Evolutionary conservation across 2,797 vertebrate species (phyloP).

Genomic region (Masticophis lateralis): DNA sequence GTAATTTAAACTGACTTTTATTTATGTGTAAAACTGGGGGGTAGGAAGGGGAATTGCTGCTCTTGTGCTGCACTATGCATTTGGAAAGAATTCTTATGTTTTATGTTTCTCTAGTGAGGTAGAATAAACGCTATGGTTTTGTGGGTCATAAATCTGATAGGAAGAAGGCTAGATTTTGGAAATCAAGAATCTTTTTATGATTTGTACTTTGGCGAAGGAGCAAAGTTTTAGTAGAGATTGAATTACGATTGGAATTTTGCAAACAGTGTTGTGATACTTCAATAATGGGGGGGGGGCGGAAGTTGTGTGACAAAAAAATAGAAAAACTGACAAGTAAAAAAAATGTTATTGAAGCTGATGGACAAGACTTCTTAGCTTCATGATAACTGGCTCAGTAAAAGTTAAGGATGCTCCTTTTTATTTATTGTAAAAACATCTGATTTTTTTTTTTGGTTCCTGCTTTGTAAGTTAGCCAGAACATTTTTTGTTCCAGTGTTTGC

Average conservation of each 20-base stretch:
- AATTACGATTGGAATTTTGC: not conserved
- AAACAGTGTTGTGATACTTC: not conserved
- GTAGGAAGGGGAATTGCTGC: not conserved
- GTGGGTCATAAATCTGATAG: not conserved
- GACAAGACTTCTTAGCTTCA: not conserved
- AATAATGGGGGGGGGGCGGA: not conserved
- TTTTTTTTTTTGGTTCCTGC: too few relatives aligned
- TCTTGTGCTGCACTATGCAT: not conserved
- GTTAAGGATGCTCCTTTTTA: not conserved
- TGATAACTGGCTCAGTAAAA: not conserved
- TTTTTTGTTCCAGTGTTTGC: not conserved
- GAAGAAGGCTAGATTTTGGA: not conserved
- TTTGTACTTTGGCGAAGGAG: not conserved
- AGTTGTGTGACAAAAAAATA: not conserved
- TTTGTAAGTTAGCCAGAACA: not conserved
- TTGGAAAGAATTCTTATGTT: not conserved
- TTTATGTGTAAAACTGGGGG: constrained; percentile 1
- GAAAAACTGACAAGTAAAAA: not conserved
- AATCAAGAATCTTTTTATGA: not conserved
- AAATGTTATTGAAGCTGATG: not conserved
- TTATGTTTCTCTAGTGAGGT: not conserved
- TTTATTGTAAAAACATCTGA: not conserved
- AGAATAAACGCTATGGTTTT: not conserved
- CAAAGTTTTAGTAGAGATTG: not conserved
- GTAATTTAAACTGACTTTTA: constrained; percentile 26